Evolutionary conservation across 1,140 invertebrate genomes (phyloP).

Genomic region (Phenacoccus solenopsis): DNA sequence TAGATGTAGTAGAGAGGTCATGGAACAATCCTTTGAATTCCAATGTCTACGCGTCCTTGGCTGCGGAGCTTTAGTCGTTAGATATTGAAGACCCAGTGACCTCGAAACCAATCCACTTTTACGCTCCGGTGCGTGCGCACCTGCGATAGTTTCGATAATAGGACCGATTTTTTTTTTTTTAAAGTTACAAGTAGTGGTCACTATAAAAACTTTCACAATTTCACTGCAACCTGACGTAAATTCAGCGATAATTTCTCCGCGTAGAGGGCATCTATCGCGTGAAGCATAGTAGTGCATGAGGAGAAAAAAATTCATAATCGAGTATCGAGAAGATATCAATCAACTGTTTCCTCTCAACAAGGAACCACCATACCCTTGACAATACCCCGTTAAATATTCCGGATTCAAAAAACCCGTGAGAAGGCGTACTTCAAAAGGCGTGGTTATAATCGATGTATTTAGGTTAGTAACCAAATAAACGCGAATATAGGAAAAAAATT

Average conservation of each 20-base stretch:
- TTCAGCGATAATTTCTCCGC: conserved; percentile 13
- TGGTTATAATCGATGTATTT: too few species aligned
- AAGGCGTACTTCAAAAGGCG: too few species aligned
- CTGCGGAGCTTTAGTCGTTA: conserved; percentile 8
- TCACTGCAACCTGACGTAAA: conserved; percentile 12
- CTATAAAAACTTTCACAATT: conserved; percentile 11
- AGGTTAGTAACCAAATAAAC: too few species aligned
- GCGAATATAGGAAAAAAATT: too few species aligned
- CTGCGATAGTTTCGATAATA: conserved; percentile 13
- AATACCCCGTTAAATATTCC: too few species aligned
- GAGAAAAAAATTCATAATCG: too few species aligned
- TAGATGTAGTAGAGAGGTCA: background rate
- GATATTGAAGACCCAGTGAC: conserved; percentile 11
- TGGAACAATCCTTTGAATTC: conserved; percentile 17
- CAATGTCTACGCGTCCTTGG: conserved; percentile 13
- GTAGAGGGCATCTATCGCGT: background rate
- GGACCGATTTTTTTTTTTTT: conserved; percentile 1
- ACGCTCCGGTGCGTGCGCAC: conserved; percentile 7
- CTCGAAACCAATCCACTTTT: conserved; percentile 16
- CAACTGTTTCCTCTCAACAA: too few species aligned
- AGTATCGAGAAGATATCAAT: too few species aligned
- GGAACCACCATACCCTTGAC: too few species aligned
- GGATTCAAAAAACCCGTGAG: too few species aligned
- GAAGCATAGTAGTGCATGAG: too few species aligned
- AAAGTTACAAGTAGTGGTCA: conserved; percentile 11